These are phyloP conservation scores for Aplodontia rufa DNA, from an alignment of 2,113 vertebrate species.

Conservation along the genomic window DNA sequence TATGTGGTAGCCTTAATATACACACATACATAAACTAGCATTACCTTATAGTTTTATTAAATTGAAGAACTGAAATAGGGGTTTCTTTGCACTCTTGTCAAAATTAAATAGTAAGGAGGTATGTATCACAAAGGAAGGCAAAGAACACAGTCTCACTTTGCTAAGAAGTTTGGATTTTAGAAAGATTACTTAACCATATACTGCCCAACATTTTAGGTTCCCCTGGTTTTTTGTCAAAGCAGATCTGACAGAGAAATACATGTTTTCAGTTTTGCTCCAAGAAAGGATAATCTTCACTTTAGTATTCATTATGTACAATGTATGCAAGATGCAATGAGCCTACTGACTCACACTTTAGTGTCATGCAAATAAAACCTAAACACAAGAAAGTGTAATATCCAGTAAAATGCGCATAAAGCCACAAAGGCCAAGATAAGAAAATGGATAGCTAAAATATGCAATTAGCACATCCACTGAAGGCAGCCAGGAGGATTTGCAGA, in stretches of 20 bases:
- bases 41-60: neutral
- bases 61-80: neutral
- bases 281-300: constrained; percentile 71
- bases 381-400: constrained; percentile 71
- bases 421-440: constrained; percentile 70
- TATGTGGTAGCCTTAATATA: neutral
- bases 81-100: constrained; percentile 25
- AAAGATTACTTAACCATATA: constrained; percentile 33
- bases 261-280: constrained; percentile 72
- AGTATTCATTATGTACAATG: constrained; percentile 76
- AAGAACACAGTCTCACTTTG: neutral
- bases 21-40: neutral
- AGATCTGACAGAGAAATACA: constrained; percentile 70
- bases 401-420: constrained; percentile 71
- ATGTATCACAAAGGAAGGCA: neutral
- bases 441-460: constrained; percentile 55
- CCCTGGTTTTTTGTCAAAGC: constrained; percentile 60
- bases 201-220: constrained; percentile 53
- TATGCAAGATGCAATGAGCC: constrained; percentile 77
- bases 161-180: constrained; percentile 8
- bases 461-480: constrained; percentile 66
- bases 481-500: constrained; percentile 54
- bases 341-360: constrained; percentile 78
- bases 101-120: constrained; percentile 38
- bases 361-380: constrained; percentile 80